Conservation (phyloP, 2,888 invertebrate genomes). For the Omphaloscelis lunosa region DNA sequence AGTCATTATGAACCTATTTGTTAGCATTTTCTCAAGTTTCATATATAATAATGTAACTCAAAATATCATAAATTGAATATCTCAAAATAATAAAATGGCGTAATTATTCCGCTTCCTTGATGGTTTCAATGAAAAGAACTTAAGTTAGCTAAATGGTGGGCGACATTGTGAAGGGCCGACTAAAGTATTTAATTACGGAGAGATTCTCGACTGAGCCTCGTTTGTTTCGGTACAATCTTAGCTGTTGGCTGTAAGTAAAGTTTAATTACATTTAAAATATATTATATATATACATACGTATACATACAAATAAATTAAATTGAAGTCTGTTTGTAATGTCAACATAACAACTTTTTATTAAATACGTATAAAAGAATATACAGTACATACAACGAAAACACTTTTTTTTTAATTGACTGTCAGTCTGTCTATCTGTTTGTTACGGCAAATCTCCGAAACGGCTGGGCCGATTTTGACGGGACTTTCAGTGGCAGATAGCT, state of each 20-base stretch:
- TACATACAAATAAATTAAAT: neutral
- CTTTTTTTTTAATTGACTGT: too few relatives aligned
- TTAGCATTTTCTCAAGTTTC: too few relatives aligned
- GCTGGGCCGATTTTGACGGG: too few relatives aligned
- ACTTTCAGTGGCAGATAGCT: too few relatives aligned
- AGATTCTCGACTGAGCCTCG: slow-evolving; percentile 73
- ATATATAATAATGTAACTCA: neutral
- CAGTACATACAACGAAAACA: too few relatives aligned
- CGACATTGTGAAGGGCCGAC: slow-evolving; percentile 74
- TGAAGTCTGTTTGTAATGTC: too few relatives aligned
- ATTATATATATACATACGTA: neutral
- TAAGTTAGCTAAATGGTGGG: slow-evolving; percentile 71
- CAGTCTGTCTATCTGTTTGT: too few relatives aligned
- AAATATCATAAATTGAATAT: slow-evolving; percentile 24
- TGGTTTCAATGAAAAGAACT: slow-evolving; percentile 71
- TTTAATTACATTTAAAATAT: neutral
- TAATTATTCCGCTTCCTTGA: slow-evolving; percentile 72
- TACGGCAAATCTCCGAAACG: too few relatives aligned
- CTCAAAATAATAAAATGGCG: slow-evolving; percentile 53
- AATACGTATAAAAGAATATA: too few relatives aligned
- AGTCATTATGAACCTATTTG: too few relatives aligned
- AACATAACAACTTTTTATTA: too few relatives aligned
- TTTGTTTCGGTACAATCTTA: slow-evolving; percentile 71
- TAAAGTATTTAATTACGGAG: slow-evolving; percentile 84
- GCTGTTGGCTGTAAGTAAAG: slow-evolving; percentile 55